phyloP scores from a whole-genome alignment of 1,140 invertebrate species.

The Hermetia illucens region DNA sequence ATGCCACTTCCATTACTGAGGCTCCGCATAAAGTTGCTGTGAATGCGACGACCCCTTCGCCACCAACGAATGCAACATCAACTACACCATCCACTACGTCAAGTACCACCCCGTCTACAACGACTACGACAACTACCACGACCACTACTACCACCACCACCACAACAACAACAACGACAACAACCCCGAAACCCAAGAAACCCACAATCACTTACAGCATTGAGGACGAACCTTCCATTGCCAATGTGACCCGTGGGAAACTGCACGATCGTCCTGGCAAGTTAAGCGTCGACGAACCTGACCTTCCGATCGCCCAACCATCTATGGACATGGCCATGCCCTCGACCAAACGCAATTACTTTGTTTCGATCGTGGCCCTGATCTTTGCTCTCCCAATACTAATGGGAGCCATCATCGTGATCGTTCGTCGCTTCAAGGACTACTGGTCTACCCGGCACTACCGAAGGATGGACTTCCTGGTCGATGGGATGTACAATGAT shows the following conservation, averaged over 20 bases:
- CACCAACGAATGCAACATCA: neutral
- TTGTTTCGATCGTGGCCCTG: conserved; percentile 36
- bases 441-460: conserved; percentile 48
- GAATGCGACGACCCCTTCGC: neutral
- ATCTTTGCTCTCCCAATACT: conserved; percentile 36
- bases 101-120: neutral
- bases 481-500: conserved; percentile 53
- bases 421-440: conserved; percentile 40
- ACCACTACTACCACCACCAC: conserved; percentile 4
- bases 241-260: neutral
- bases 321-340: conserved; percentile 13
- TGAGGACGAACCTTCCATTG: conserved; percentile 9
- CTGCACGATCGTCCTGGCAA: neutral
- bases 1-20: no score
- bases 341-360: conserved; percentile 29
- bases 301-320: conserved; percentile 10
- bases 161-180: conserved; percentile 14
- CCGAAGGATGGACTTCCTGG: conserved; percentile 46
- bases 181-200: conserved; percentile 17
- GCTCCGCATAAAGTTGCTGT: neutral
- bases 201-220: conserved; percentile 13
- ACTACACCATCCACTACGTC: neutral
- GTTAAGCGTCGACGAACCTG: conserved; percentile 1
- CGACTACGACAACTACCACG: conserved; percentile 1
- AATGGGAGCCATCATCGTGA: conserved; percentile 31